Base-by-base conservation (phyloP, 2,888 invertebrate genomes). In the Zootermopsis nevadensis region DNA sequence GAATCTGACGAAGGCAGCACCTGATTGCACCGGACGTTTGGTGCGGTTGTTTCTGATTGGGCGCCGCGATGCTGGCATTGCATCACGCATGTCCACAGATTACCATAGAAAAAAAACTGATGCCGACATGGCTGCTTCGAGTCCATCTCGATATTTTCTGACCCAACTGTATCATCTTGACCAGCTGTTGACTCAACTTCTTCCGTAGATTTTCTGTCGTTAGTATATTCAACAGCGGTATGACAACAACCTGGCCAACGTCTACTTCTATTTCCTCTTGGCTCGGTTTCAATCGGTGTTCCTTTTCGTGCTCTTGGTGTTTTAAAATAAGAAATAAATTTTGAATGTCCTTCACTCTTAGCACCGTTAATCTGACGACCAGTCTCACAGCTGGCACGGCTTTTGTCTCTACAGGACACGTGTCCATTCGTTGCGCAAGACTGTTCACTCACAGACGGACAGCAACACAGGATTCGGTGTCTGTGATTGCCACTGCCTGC, bases 21-120 rank as follows among this genome's bases (percentile, higher is more conserved):
- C 77, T 84, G 84, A 48, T 84, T 84, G 30, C 77, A 48, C n/a
- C 81, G 76, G 22, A 84, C 38, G 48, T 67, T 83, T 15, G n/a
- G 48, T 1, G 38, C 53, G 30, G 38, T 12, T 12, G 33, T 27
- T 48, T 66, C 80, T 6, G 80, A 74, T 22, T 69, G 69, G 33
- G 33, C 19, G 15, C 27, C 42, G 2, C 24, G 33, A 81, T 31
- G n/a, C 19, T 55, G 55, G 48, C 15, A n/a, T 12, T 81, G 74
- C 22, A 12, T 30, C 19, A 74, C 15, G 35, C 82, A 74, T 19
- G 76, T 33, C 74, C 74, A 74, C 30, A 69, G 22, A 8, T 22
- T n/a, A 4, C 74, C 38, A 42, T 42, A 74, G 24, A 38, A 8
- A 38, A 22, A n/a, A 38, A 22, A 38, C n/a, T 35, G 35, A 6